Base-by-base conservation (phyloP, 2,888 invertebrate species). In the Ceratothoa steindachneri region DNA sequence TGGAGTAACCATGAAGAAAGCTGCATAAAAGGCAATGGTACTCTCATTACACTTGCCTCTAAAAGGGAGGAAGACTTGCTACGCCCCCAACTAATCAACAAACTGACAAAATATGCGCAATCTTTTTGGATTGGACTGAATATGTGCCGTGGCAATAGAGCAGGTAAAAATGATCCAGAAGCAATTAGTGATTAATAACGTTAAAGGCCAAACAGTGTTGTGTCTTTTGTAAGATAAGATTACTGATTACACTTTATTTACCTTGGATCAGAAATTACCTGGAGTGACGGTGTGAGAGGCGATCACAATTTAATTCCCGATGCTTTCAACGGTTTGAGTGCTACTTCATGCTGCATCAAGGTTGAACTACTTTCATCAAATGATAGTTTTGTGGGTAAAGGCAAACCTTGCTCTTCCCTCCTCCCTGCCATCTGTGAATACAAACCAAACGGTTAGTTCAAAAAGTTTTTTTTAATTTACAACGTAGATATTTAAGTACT, bases 381-480 rank as follows among this genome's bases (percentile, higher is more conserved):
- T 15, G 7, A 41, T 9, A 41, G 41, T 9, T 41, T 9, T 15
- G 15, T 41, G 5, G 5, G 41, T 5, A 9, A 41, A 24, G 78
- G 78, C n/a, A 73, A 75, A 64, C 55, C 55, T 52, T 78, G 78
- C 30, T 60, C 66, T 3, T 73, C 78, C 28, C 68, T 75, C 19
- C 69, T 73, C 12, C 78, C 75, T 1, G 72, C 75, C 28, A 31
- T 78, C 29, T 78, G 78, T 52, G 78, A 78, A 30, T 73, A 69
- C 72, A 69, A 71, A 22, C 78, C 75, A 7, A 31, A 71, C 52
- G 75, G 78, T 78, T 41, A 52, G 65, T n/a, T n/a, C n/a, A 41
- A 41, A 5, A 5, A 41, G 5, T 41, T 15, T 15, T 41, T 41
- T 41, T 41, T 41, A 41, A 41, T 41, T 41, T 41, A 41, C n/a